Evolutionary conservation across 2,888 invertebrate genomes (phyloP).

Genomic region (Enchytraeus crypticus): DNA sequence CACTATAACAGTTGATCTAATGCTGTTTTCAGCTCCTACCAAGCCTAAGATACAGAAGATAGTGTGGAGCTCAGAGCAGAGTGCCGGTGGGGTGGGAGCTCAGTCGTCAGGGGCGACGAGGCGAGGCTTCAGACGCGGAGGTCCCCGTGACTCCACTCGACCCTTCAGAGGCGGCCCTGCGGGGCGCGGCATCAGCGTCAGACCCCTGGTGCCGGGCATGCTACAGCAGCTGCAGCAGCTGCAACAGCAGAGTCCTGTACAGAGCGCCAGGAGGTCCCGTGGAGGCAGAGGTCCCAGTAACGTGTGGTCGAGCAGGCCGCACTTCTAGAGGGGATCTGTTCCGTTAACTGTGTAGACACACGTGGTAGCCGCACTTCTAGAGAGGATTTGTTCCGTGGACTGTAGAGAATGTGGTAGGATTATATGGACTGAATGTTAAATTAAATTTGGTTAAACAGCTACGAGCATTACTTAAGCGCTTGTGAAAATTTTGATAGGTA

Average conservation of each 20-base stretch:
- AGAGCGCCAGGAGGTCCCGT: background rate
- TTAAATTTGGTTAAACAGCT: too few relatives aligned
- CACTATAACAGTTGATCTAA: background rate
- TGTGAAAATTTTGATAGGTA: too few relatives aligned
- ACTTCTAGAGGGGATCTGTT: background rate
- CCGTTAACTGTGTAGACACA: too few relatives aligned
- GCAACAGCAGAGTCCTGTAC: background rate
- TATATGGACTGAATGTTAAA: too few relatives aligned
- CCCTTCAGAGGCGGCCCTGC: too few relatives aligned
- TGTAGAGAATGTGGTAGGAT: too few relatives aligned
- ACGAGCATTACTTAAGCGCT: too few relatives aligned
- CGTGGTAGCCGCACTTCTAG: background rate
- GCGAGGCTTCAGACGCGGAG: background rate
- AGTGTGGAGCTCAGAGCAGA: conserved; percentile 20
- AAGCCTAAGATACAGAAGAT: conserved; percentile 25
- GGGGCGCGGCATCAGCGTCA: background rate
- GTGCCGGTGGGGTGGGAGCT: background rate
- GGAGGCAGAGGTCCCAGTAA: background rate
- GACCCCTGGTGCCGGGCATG: background rate
- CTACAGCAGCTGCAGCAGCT: background rate
- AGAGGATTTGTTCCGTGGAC: too few relatives aligned
- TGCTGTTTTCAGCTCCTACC: background rate
- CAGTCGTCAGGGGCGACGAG: background rate
- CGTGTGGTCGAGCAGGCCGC: background rate
- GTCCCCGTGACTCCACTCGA: background rate